Evolutionary conservation across 2,797 vertebrate species (phyloP), one percentile per base, ranked within the genome.

Genomic region (Alectoris magna): DNA sequence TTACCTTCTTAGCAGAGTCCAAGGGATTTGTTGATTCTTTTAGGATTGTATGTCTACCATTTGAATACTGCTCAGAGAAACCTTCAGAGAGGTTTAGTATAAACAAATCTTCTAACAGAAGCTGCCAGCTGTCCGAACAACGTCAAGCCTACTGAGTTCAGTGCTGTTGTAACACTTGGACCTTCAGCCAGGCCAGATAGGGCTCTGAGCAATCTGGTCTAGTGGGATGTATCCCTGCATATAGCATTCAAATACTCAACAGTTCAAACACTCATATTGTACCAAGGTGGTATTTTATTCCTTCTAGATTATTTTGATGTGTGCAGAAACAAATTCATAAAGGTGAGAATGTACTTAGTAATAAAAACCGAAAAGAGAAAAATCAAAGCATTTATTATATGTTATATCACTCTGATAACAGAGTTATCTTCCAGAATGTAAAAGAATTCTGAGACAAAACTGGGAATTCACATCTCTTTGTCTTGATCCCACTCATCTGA

Each of bases 401-500:
- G 7, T 7, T 15, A 11, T 43, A 62, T 49, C 21, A 41, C 14
- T 8, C 38, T 38, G 46, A 46, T 60, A 68, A 58, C 31, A 44
- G n/a, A n/a, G 3, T 67, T 88, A 68, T 64, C 21, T 80, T 79
- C 59, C 27, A 64, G 15, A 31, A 21, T n/a, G 6, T 31, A 68
- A 56, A 84, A 75, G 1, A 87, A 81, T 31, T 78, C 14, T 34
- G 9, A 82, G 48, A 66, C 12, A 58, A 51, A 84, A 31, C 10
- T 9, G 5, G 0, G 46, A 48, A 46, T 4, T 36, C 4, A 9
- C 17, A 1, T 48, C 10, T 59, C 53, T 49, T 49, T 21, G 16
- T 8, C 58, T 73, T 60, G 23, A 34, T 55, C 26, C 80, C 22
- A 56, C 14, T 43, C 15, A 43, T 26, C 14, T 60, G 23, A 63